phyloP scores from a whole-genome alignment of 2,113 vertebrate species.

The Pholis gunnellus region DNA sequence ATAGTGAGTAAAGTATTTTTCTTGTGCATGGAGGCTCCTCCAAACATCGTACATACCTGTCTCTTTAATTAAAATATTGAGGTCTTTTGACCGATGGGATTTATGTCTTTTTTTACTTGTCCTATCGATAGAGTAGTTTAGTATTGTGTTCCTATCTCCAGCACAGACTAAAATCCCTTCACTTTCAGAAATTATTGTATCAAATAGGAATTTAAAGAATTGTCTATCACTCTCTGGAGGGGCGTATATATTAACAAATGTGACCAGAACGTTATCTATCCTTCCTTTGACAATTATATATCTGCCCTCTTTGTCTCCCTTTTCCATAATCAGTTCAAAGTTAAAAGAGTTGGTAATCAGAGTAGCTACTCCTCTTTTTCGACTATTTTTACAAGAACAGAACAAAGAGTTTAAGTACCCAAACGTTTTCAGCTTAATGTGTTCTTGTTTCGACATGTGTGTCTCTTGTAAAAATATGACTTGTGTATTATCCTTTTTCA shows the following conservation, averaged over 20 bases:
- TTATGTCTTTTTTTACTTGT: too few relatives aligned
- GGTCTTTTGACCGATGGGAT: background rate
- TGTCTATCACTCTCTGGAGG: background rate
- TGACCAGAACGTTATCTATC: background rate
- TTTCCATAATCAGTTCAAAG: background rate
- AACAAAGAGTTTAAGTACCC: background rate
- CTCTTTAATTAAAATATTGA: background rate
- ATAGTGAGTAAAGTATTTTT: background rate
- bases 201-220: background rate
- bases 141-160: too few relatives aligned
- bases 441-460: background rate
- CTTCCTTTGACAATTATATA: background rate
- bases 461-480: background rate
- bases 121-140: too few relatives aligned
- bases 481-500: background rate
- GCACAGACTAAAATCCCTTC: too few relatives aligned
- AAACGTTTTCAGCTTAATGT: background rate
- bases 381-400: background rate
- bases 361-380: background rate
- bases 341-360: background rate
- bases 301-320: background rate
- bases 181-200: background rate
- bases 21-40: background rate
- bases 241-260: background rate
- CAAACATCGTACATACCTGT: background rate